These are phyloP conservation scores for Silurus asotus DNA, from an alignment of 2,113 vertebrate species.

Conservation along the genomic window DNA sequence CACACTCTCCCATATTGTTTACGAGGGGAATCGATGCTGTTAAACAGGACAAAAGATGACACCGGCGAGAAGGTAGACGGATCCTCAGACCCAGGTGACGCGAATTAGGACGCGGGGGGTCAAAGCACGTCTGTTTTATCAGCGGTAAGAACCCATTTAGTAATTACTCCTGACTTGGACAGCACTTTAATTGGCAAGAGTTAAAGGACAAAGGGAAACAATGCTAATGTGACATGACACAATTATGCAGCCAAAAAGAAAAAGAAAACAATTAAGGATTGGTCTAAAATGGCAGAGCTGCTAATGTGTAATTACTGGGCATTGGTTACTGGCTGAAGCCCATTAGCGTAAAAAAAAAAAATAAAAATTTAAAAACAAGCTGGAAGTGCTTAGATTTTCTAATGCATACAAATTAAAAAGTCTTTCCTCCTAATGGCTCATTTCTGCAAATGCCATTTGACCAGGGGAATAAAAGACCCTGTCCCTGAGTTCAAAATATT, in stretches of 20 bases:
- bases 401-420: background rate
- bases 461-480: constrained; percentile 16
- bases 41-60: constrained; percentile 35
- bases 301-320: constrained; percentile 37
- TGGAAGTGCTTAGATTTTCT: background rate
- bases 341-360: constrained; percentile 21
- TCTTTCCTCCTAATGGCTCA: constrained; percentile 9
- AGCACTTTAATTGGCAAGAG: constrained; percentile 23
- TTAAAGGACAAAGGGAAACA: constrained; percentile 27
- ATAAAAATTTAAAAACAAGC: background rate
- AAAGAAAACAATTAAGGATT: constrained; percentile 42
- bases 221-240: constrained; percentile 42
- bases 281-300: constrained; percentile 42
- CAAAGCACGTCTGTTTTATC: constrained; percentile 14
- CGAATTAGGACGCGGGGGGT: background rate
- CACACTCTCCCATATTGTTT: constrained; percentile 48
- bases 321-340: constrained; percentile 27
- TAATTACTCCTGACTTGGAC: constrained; percentile 11
- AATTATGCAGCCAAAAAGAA: constrained; percentile 15
- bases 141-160: constrained; percentile 11
- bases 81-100: background rate
- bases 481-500: constrained; percentile 40
- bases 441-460: constrained; percentile 31
- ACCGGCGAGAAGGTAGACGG: background rate
- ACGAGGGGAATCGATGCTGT: constrained; percentile 36